Conservation (phyloP, 2,888 invertebrate species). For the Sesia bembeciformis region DNA sequence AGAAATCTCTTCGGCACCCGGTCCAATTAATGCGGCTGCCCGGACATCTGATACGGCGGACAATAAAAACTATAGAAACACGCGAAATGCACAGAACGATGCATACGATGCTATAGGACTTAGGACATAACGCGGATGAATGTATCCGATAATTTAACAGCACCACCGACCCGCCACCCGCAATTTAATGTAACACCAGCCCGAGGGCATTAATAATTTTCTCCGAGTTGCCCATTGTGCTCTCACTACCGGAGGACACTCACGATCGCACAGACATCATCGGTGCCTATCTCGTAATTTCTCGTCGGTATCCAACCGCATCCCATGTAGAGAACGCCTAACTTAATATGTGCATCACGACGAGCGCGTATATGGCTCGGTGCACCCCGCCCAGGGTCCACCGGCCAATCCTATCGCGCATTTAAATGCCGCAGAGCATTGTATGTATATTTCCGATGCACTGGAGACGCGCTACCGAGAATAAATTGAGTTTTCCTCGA, state of each 20-base stretch:
- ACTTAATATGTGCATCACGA: slow-evolving; percentile 75
- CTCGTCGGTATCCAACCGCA: slow-evolving; percentile 36
- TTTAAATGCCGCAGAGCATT: slow-evolving; percentile 60
- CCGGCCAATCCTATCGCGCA: slow-evolving; percentile 66
- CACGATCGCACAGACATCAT: slow-evolving; percentile 55
- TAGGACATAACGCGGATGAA: neutral
- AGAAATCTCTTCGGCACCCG: slow-evolving; percentile 50
- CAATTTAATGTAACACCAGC: slow-evolving; percentile 44
- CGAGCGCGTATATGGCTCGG: slow-evolving; percentile 58
- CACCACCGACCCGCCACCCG: slow-evolving; percentile 37
- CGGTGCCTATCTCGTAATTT: slow-evolving; percentile 56
- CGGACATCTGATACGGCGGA: slow-evolving; percentile 41
- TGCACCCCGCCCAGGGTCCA: slow-evolving; percentile 46
- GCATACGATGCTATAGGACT: neutral
- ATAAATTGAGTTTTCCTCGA: slow-evolving; percentile 57
- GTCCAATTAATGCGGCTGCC: slow-evolving; percentile 60
- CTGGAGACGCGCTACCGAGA: slow-evolving; percentile 24
- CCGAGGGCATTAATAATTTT: slow-evolving; percentile 48
- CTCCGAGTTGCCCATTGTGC: slow-evolving; percentile 40
- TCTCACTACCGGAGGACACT: slow-evolving; percentile 39
- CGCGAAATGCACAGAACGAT: neutral
- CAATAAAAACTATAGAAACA: neutral
- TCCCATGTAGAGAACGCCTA: slow-evolving; percentile 61
- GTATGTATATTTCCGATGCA: slow-evolving; percentile 63
- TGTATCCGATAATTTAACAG: slow-evolving; percentile 46